phyloP scores from a whole-genome alignment of 1,140 invertebrate genomes.

The Bombus waltoni region DNA sequence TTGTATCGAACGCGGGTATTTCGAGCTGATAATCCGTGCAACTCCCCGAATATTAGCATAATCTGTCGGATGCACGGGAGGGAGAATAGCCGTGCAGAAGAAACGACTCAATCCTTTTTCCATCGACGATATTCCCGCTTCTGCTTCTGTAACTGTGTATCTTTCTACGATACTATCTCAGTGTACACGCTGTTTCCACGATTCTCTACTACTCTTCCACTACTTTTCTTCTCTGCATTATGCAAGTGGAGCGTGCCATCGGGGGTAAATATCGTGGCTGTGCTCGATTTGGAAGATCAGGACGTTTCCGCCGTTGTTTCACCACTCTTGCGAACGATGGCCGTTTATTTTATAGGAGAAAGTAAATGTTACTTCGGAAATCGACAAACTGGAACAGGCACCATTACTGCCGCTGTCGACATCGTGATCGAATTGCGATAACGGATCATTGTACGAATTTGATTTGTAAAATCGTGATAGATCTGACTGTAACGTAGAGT shows the following conservation, averaged over 20 bases:
- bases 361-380: not conserved
- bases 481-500: too few relatives aligned
- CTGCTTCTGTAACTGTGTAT: not conserved
- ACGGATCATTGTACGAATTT: too few relatives aligned
- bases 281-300: not conserved
- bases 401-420: too few relatives aligned
- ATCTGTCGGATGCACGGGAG: constrained; percentile 18
- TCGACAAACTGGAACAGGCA: too few relatives aligned
- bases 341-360: constrained; percentile 13
- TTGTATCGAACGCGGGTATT: constrained; percentile 8
- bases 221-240: not conserved
- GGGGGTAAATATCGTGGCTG: constrained; percentile 18
- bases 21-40: constrained; percentile 41
- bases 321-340: not conserved
- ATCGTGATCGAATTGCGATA: too few relatives aligned
- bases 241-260: constrained; percentile 6
- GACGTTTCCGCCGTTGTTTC: not conserved
- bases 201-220: not conserved
- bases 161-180: not conserved
- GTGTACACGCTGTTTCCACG: constrained; percentile 2
- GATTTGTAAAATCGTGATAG: too few relatives aligned
- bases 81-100: not conserved
- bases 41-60: constrained; percentile 49
- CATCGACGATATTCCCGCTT: constrained; percentile 24
- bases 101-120: constrained; percentile 18